These are phyloP conservation scores for zebrafish (Danio rerio) DNA, from an alignment of 2,113 vertebrate genomes.

Conservation along the genomic window GRCz12tu NC_133193.1:40227501-40228000, in stretches of 20 bases:
- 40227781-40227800: slow-evolving; percentile 79
- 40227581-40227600: slow-evolving; percentile 70
- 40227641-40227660: slow-evolving; percentile 64
- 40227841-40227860: slow-evolving; percentile 68
- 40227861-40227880: slow-evolving; percentile 41
- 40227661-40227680: slow-evolving; percentile 65
- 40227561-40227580: slow-evolving; percentile 45
- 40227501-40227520: too few relatives aligned
- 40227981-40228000: slow-evolving; percentile 62
- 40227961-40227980: slow-evolving; percentile 36
- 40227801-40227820: slow-evolving; percentile 78
- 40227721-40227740: slow-evolving; percentile 60
- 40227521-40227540: too few relatives aligned
- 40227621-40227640: slow-evolving; percentile 56
- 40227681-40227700: slow-evolving; percentile 71
- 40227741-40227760: slow-evolving; percentile 67
- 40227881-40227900: slow-evolving; percentile 43
- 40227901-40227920: slow-evolving; percentile 54
- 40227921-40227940: slow-evolving; percentile 57
- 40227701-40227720: slow-evolving; percentile 67
- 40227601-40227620: slow-evolving; percentile 54
- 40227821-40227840: slow-evolving; percentile 73
- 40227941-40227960: slow-evolving; percentile 40
- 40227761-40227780: slow-evolving; percentile 66
- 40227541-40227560: background rate